These are phyloP conservation scores for Phrynocephalus guinanensis DNA, from an alignment of 2,797 vertebrate genomes.

Conservation along the genomic window DNA sequence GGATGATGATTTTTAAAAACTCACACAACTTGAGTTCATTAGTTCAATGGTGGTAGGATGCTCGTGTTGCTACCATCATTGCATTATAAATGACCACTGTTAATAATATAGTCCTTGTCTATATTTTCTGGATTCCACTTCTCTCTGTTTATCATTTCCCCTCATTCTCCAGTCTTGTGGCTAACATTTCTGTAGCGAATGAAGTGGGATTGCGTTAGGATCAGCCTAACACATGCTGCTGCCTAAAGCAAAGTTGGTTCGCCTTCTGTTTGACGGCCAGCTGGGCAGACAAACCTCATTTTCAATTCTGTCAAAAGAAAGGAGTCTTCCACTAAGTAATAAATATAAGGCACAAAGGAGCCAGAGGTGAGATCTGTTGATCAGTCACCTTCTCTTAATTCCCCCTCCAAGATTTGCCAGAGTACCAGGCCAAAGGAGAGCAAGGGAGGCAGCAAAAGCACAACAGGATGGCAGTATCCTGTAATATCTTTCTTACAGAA, in stretches of 20 bases:
- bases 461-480: not conserved
- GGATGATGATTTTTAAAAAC: not conserved
- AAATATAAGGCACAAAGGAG: no score
- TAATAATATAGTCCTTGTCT: not conserved
- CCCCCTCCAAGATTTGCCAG: not conserved
- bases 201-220: no score
- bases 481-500: not conserved
- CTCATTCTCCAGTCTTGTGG: not conserved
- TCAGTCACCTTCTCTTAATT: not conserved
- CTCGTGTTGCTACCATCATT: not conserved
- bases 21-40: not conserved
- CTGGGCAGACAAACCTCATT: no score
- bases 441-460: not conserved
- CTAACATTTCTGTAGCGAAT: no score
- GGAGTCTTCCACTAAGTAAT: no score
- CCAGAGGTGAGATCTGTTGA: not conserved
- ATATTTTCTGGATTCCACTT: not conserved
- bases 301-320: no score
- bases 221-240: no score
- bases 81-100: not conserved
- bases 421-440: not conserved
- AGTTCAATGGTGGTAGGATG: not conserved
- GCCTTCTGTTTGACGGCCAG: no score
- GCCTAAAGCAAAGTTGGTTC: no score
- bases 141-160: not conserved